Evolutionary conservation across 1,140 invertebrate species (phyloP), one percentile per base, ranked within the genome.

Genomic region (Homalodisca vitripennis): DNA sequence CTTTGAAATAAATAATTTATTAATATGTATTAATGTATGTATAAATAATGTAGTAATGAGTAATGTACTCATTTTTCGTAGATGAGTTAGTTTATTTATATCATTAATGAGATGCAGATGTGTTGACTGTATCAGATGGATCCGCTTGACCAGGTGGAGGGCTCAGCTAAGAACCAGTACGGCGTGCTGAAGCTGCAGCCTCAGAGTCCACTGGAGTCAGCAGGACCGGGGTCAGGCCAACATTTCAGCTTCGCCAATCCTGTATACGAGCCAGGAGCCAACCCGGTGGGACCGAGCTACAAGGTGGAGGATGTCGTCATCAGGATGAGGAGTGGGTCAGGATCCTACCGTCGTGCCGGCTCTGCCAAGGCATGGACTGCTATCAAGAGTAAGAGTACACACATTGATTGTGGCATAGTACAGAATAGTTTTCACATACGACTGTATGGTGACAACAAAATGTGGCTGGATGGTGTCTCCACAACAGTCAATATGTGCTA

Each of bases 231-330:
- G 1, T 26, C 46, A n/a, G 80, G 79, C 70, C 76, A 75, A 17
- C 84, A 86, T 68, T 83, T 82, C 65, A 90, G 88, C 72, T 91
- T 90, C 75, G 88, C 90, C 31, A 93, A 92, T 81, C 91, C 91
- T 0, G 89, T 91, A 1, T 92, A 93, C 71, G 91, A 92, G 72
- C 84, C 88, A 2, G 84, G 83, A 1, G 77, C 80, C 6, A 78
- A 78, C 14, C 74, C 20, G 80, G 27, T 57, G n/a, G 74, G 73
- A 13, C 81, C 85, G 14, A 86, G 85, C 0, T 93, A 92, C 73
- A 92, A 93, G 79, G 92, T 93, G 22, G 73, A 74, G 27, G 91
- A 93, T 74, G 87, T 93, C 0, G 88, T 93, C 0, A 84, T 89
- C 10, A 85, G 84, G 78, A 78, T 79, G 75, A 82, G 83, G 71